phyloP scores from a whole-genome alignment of 2,113 vertebrate species.

The Ophiodon elongatus region DNA sequence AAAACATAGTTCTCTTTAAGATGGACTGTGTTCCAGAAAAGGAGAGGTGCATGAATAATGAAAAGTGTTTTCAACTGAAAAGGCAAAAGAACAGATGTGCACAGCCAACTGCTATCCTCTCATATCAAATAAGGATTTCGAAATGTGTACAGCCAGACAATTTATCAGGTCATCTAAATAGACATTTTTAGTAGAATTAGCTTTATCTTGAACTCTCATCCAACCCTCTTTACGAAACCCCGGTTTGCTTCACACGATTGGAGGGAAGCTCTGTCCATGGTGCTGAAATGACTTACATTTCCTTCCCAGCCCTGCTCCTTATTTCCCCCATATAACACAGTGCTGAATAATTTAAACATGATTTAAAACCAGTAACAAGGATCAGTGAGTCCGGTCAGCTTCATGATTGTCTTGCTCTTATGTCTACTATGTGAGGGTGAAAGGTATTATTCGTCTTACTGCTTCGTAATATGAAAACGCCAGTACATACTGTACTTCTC shows the following conservation, averaged over 20 bases:
- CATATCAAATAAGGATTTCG: neutral
- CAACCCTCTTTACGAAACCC: neutral
- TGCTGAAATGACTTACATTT: slow-evolving; percentile 61
- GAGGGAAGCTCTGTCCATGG: slow-evolving; percentile 71
- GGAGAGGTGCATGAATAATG: slow-evolving; percentile 67
- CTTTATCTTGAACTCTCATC: slow-evolving; percentile 1
- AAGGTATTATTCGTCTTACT: neutral
- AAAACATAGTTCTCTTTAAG: slow-evolving; percentile 35
- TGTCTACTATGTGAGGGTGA: neutral
- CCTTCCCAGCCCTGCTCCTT: slow-evolving; percentile 5
- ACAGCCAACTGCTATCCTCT: neutral
- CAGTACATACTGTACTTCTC: slow-evolving; percentile 36
- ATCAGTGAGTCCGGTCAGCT: slow-evolving; percentile 10
- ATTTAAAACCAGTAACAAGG: slow-evolving; percentile 26
- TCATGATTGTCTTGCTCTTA: neutral
- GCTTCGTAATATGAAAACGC: neutral
- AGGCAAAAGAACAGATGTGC: slow-evolving; percentile 3
- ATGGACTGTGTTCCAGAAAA: slow-evolving; percentile 43
- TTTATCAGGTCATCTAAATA: neutral
- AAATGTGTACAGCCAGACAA: neutral
- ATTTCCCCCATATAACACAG: slow-evolving; percentile 1
- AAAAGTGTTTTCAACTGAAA: slow-evolving; percentile 53
- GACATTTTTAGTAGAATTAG: neutral
- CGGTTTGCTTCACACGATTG: slow-evolving; percentile 7
- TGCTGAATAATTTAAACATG: slow-evolving; percentile 44